phyloP scores from a whole-genome alignment of 2,888 invertebrate species.

The Epinotia demarniana region DNA sequence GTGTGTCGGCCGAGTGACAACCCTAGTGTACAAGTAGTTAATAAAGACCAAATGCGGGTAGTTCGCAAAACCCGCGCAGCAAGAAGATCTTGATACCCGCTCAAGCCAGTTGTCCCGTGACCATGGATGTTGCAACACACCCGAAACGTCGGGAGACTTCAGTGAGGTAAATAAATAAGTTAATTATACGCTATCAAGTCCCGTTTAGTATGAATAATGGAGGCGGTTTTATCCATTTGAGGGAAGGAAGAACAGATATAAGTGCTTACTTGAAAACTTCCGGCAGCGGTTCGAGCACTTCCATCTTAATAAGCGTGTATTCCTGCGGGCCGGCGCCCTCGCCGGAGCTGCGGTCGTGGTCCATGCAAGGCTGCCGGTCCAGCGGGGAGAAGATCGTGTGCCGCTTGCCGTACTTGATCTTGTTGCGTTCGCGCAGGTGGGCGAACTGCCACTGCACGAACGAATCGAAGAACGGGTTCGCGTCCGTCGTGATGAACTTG shows the following conservation, averaged over 20 bases:
- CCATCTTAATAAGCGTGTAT: conserved; percentile 98
- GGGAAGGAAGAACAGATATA: neutral
- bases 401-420: conserved; percentile 98
- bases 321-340: conserved; percentile 99
- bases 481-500: conserved; percentile 99
- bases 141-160: no score
- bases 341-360: conserved; percentile 97
- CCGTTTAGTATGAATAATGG: no score
- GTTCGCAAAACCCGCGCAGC: no score
- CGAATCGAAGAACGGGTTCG: conserved; percentile 98
- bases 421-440: conserved; percentile 92
- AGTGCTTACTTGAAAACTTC: conserved; percentile 86
- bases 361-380: conserved; percentile 99
- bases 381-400: conserved; percentile 98
- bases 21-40: no score
- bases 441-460: conserved; percentile 99
- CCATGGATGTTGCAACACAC: no score
- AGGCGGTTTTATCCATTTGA: no score
- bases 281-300: conserved; percentile 90
- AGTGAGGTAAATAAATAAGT: no score
- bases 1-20: no score
- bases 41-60: no score
- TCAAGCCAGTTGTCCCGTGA: no score
- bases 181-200: no score
- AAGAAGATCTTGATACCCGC: no score